Evolutionary conservation across 2,888 invertebrate genomes (phyloP).

Genomic region (Lutraria lutraria): DNA sequence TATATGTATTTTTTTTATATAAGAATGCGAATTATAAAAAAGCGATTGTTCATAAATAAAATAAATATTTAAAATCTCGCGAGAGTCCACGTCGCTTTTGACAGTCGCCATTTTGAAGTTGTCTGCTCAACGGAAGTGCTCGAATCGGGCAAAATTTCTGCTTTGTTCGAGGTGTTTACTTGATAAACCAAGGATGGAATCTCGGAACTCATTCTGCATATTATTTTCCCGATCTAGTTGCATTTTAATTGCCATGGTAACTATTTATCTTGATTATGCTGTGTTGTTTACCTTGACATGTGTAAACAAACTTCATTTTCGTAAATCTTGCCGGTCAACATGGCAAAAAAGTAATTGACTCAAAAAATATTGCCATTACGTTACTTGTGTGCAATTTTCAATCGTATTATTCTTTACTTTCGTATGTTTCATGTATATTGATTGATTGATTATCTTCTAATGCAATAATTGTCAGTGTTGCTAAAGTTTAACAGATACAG

Average conservation of each 20-base stretch:
- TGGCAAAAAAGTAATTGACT: neutral
- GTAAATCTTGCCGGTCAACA: neutral
- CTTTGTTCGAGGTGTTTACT: neutral
- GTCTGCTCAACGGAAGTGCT: slow-evolving; percentile 56
- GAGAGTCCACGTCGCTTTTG: slow-evolving; percentile 66
- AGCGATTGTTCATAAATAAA: neutral
- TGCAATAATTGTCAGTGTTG: neutral
- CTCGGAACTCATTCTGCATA: slow-evolving; percentile 50
- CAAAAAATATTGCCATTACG: neutral
- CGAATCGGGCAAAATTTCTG: neutral
- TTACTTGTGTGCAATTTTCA: neutral
- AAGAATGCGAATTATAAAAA: too few species aligned
- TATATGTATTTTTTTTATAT: too few species aligned
- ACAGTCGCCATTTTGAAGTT: slow-evolving; percentile 61
- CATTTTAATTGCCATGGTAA: slow-evolving; percentile 60
- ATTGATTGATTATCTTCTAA: neutral
- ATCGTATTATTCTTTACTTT: neutral
- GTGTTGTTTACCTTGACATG: neutral
- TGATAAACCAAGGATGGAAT: neutral
- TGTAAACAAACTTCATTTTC: neutral
- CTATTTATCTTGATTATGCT: neutral
- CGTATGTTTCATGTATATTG: neutral
- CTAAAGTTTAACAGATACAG: neutral
- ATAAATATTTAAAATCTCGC: slow-evolving; percentile 49
- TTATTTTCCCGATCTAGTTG: slow-evolving; percentile 58